These are phyloP conservation scores for Temnothorax nylanderi DNA, from an alignment of 1,140 invertebrate species.

Conservation along the genomic window DNA sequence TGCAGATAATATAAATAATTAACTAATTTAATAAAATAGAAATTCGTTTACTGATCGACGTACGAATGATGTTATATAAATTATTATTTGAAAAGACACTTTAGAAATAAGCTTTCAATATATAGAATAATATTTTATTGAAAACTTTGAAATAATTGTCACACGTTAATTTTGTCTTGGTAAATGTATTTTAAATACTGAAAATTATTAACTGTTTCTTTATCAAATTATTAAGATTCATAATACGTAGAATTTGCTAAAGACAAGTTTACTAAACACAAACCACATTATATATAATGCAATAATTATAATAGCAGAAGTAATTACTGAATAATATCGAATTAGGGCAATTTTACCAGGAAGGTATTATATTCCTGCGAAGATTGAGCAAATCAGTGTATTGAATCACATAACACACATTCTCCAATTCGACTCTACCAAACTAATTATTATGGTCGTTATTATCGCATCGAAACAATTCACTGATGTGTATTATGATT, in stretches of 20 bases:
- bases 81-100: neutral
- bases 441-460: constrained; percentile 68
- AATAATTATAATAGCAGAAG: neutral
- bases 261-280: neutral
- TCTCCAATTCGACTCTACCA: constrained; percentile 53
- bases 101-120: neutral
- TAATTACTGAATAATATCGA: constrained; percentile 5
- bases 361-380: neutral
- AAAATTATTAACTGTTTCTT: neutral
- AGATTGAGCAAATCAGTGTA: constrained; percentile 2
- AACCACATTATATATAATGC: neutral
- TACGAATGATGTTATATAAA: neutral
- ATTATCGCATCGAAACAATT: constrained; percentile 67
- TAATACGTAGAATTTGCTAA: neutral
- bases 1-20: neutral
- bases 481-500: constrained; percentile 56
- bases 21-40: neutral
- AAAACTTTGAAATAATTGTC: neutral
- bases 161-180: neutral
- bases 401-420: neutral
- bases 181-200: neutral
- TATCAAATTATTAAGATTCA: neutral
- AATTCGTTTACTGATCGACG: neutral
- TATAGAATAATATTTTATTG: neutral
- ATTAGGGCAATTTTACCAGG: constrained; percentile 6